A percentile compares a stretch with the other conserved stretches of the same genome.
These are phyloP conservation scores for Esox masquinongy DNA, from an alignment of 2,797 vertebrate species.

Conservation along the genomic window DNA sequence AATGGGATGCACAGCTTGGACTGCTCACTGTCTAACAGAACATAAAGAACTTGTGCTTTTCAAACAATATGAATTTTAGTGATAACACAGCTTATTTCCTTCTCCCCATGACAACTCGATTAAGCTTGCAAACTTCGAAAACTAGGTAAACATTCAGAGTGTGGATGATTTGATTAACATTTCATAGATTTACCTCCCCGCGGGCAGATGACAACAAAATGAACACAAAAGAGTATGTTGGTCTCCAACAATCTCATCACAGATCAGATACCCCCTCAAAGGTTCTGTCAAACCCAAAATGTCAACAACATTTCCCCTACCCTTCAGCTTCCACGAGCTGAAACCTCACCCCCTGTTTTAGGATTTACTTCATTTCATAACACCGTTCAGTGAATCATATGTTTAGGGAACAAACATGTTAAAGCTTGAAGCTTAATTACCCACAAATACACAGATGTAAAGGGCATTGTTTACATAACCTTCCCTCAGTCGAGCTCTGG, in stretches of 20 bases:
- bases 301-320: conserved; percentile 8
- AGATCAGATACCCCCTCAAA: conserved; percentile 20
- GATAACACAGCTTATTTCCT: not conserved
- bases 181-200: conserved; percentile 19
- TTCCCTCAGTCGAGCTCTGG: conserved; percentile 44
- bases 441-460: conserved; percentile 37
- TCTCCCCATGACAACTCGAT: not conserved
- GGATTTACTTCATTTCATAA: not conserved
- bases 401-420: conserved; percentile 1
- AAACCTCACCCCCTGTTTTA: not conserved
- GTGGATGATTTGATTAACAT: conserved; percentile 38
- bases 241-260: conserved; percentile 26
- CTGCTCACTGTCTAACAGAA: conserved; percentile 47
- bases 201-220: conserved; percentile 22
- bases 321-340: not conserved
- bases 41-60: conserved; percentile 67
- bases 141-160: not conserved
- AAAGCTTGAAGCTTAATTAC: conserved; percentile 32
- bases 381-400: conserved; percentile 11
- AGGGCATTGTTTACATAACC: conserved; percentile 59
- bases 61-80: not conserved
- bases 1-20: conserved; percentile 72
- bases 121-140: not conserved
- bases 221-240: conserved; percentile 42
- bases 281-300: conserved; percentile 28